Base-by-base conservation (phyloP, 2,797 vertebrate genomes). In the Hylomyscus alleni region DNA sequence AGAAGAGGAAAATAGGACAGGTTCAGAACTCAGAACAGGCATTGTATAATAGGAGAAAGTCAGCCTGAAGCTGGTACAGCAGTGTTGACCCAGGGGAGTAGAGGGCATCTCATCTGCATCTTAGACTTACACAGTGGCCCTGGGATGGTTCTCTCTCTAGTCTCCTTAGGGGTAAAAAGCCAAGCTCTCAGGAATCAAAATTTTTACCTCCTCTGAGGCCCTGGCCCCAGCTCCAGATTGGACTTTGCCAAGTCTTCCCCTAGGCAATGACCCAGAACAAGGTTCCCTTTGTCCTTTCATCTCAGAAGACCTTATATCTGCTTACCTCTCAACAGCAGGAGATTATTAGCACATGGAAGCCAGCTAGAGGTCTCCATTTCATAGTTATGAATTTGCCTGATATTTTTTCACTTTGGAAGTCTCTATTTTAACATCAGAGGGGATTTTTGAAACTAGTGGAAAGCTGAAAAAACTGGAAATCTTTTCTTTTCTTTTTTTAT, bases 401-500 rank as follows among this genome's bases (percentile, higher is more conserved):
- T 47, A 29, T 52, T 81, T 80, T 77, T 93, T 81, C 82, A 73
- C 13, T 31, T 75, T 84, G 44, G 58, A 89, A 72, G n/a, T 62
- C 37, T 97, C 89, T 80, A 1, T 80, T 88, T 88, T 90, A 67
- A 84, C 6, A 44, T 37, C 31, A 92, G 60, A 93, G n/a, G 9
- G 12, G 4, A 13, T 67, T 37, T 47, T 60, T 65, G 26, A 47
- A 89, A 50, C 8, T 10, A 75, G 7, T n/a, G 12, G 12, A 91
- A 62, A 50, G 52, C 29, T 93, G 76, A 67, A 62, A n/a, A 89
- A 91, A 50, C n/a, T 82, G 20, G 11, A 90, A 86, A 60, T 73
- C 2, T 69, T 56, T 82, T n/a, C n/a, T n/a, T n/a, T n/a, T n/a
- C n/a, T n/a, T n/a, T n/a, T n/a, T n/a, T n/a, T n/a, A n/a, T n/a